Evolutionary conservation across 1,140 invertebrate species (phyloP), one percentile per base, ranked within the genome.

Genomic region (Latrodectus geometricus): DNA sequence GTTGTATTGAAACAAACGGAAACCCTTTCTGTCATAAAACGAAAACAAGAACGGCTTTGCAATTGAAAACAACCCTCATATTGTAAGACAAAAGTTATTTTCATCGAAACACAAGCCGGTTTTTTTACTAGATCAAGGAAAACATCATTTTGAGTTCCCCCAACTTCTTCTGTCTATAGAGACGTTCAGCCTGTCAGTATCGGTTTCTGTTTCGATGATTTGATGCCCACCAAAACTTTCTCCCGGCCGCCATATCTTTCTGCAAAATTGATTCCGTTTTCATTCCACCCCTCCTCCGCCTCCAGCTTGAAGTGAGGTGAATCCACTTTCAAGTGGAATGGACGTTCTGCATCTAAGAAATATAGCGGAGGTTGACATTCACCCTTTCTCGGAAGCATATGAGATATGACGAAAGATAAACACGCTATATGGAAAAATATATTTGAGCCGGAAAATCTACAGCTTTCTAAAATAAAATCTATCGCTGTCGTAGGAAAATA

Each of bases 171-270:
- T 4, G 23, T 48, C 35, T 9, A 48, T 23, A 5, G 20, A 56
- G 35, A 50, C 65, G 68, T 68, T 79, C 68, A 23, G 68, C 35
- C 61, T 68, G 77, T 79, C 77, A 79, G 77, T 79, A 79, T 79
- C 65, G 65, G 61, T 79, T 79, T 79, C 61, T 69, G 17, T 69
- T 73, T 69, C 77, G 23, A 69, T 68, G 65, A 79, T 52, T 54
- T 68, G 48, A 68, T 77, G 75, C 17, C 52, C n/a, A 52, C 11
- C n/a, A 14, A 61, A n/a, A 21, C 4, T 48, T 50, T 17, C 35
- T 69, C 49, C 65, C 35, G 35, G 5, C 35, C 35, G 35, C 35
- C 48, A 68, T 50, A 54, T 66, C 61, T 79, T 79, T 21, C 12
- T 52, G 20, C 35, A 66, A 79, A 79, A 79, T 49, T 68, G 77